These are phyloP conservation scores for Catocala sponsa DNA, from an alignment of 2,888 invertebrate genomes.

Conservation along the genomic window DNA sequence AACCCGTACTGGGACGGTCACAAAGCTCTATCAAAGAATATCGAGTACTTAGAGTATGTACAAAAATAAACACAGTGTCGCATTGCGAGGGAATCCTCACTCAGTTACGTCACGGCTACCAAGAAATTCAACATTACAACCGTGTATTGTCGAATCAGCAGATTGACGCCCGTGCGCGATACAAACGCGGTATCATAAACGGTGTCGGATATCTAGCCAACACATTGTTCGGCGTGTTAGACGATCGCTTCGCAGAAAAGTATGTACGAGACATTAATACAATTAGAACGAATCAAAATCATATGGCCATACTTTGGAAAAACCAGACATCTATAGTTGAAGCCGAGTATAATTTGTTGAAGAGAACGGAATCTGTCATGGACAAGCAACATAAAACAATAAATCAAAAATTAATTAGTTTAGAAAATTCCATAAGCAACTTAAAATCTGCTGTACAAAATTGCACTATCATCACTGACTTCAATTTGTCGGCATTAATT, in stretches of 20 bases:
- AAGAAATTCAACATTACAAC: no score
- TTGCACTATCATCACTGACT: no score
- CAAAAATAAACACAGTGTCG: no score
- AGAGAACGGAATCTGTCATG: not conserved
- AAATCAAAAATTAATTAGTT: not conserved
- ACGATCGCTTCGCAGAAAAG: conserved; percentile 1
- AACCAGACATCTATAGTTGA: conserved; percentile 1
- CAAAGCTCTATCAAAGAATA: no score
- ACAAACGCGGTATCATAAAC: not conserved
- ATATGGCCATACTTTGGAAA: not conserved
- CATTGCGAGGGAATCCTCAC: no score
- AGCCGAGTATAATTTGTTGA: not conserved
- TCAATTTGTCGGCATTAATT: no score
- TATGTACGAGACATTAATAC: not conserved
- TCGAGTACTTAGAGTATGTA: no score
- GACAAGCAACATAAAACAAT: not conserved
- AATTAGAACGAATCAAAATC: not conserved
- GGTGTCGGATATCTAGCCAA: not conserved
- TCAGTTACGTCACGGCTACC: no score
- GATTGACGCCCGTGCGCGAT: no score
- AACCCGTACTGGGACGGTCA: no score
- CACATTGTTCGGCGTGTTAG: conserved; percentile 1
- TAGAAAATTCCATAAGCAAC: not conserved
- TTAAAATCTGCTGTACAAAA: no score
- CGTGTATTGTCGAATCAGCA: no score